These are phyloP conservation scores for Willisornis vidua DNA, from an alignment of 2,113 vertebrate genomes.

Conservation along the genomic window DNA sequence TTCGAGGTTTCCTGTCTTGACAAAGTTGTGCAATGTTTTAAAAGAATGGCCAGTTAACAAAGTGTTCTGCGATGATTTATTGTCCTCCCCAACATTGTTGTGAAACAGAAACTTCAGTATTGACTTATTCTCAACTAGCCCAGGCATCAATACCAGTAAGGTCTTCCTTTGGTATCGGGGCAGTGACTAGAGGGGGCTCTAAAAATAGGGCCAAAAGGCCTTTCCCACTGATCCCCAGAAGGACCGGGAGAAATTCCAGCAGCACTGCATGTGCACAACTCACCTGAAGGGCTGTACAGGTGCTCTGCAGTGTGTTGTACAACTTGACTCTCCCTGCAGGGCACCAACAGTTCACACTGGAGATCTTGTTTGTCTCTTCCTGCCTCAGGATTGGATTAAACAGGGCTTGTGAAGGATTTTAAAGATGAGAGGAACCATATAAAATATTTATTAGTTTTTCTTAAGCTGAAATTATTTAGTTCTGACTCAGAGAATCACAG, in stretches of 20 bases:
- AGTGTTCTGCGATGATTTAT: slow-evolving; percentile 6
- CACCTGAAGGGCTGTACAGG: background rate
- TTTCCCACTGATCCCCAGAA: background rate
- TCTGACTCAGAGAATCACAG: background rate
- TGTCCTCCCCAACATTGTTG: background rate
- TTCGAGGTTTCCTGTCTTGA: background rate
- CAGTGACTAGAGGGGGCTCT: background rate
- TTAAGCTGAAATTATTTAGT: background rate
- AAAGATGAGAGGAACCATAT: background rate
- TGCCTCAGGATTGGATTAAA: background rate
- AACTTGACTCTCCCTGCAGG: background rate
- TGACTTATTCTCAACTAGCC: background rate
- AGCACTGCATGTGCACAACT: background rate
- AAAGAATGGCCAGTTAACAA: background rate
- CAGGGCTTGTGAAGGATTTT: background rate
- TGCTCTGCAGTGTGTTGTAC: background rate
- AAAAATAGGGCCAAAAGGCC: background rate
- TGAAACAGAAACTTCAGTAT: background rate
- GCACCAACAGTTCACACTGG: background rate
- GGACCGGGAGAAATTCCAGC: background rate
- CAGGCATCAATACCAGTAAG: too few species aligned
- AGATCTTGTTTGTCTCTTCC: background rate
- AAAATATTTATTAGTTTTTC: slow-evolving; percentile 21
- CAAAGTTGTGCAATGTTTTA: slow-evolving; percentile 7
- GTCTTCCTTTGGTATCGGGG: background rate